These are phyloP conservation scores for Melanotaenia pygmaea DNA, from an alignment of 2,797 vertebrate genomes.

Conservation along the genomic window DNA sequence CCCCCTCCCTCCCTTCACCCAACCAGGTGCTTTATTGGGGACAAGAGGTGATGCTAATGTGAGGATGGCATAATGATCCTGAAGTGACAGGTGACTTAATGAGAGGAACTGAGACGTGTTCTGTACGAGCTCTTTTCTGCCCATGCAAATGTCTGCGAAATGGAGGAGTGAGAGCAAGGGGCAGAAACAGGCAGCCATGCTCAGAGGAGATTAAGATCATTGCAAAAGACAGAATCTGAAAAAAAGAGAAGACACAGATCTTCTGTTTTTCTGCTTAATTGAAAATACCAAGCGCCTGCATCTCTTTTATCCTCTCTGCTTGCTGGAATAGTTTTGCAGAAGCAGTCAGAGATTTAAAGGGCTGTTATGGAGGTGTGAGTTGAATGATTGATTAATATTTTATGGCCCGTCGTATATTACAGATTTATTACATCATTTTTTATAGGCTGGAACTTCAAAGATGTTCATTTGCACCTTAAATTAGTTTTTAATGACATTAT, in stretches of 20 bases:
- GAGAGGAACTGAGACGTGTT: slow-evolving; percentile 68
- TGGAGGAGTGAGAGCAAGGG: slow-evolving; percentile 55
- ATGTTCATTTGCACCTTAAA: slow-evolving; percentile 29
- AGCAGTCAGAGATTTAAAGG: slow-evolving; percentile 44
- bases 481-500: slow-evolving; percentile 33
- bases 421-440: slow-evolving; percentile 50
- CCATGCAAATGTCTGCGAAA: slow-evolving; percentile 70
- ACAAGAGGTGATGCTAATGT: slow-evolving; percentile 73
- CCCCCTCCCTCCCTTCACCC: slow-evolving; percentile 20
- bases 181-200: slow-evolving; percentile 46
- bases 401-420: slow-evolving; percentile 44
- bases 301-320: slow-evolving; percentile 59
- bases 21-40: slow-evolving; percentile 69
- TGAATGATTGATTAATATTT: slow-evolving; percentile 64
- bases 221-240: slow-evolving; percentile 56
- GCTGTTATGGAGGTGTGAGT: slow-evolving; percentile 41
- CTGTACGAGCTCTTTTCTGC: slow-evolving; percentile 50
- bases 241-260: slow-evolving; percentile 21
- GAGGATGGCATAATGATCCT: slow-evolving; percentile 70
- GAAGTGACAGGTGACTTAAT: slow-evolving; percentile 80
- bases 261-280: slow-evolving; percentile 47
- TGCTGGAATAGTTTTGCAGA: slow-evolving; percentile 40
- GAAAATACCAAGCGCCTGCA: slow-evolving; percentile 40
- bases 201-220: slow-evolving; percentile 70
- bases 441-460: slow-evolving; percentile 7